Base-by-base conservation (phyloP, 2,888 invertebrate genomes). In the Creontiades dilutus region DNA sequence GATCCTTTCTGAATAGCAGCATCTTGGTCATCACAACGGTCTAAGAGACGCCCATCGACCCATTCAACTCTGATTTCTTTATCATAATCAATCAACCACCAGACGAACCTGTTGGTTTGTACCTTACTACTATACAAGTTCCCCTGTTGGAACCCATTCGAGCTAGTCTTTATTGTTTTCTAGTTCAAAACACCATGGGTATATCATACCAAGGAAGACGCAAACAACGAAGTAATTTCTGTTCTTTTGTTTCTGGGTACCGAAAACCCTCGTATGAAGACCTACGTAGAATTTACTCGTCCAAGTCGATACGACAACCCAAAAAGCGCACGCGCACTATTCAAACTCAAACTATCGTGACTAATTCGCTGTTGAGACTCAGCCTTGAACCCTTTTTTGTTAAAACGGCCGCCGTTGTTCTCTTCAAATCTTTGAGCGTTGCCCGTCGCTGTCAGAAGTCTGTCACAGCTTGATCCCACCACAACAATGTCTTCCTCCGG, bases 381-480 rank as follows among this genome's bases (percentile, higher is more conserved):
- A 19, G 75, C 75, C 76, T n/a, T 27, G 16, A 13, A 27, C 13
- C 76, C 75, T 27, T 48, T 86, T 75, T 47, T 7, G 19, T 86
- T 76, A 37, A 47, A 68, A 68, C 68, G 68, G 23, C 13, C 28
- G 2, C n/a, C 27, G 28, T 68, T 61, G 61, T 86, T 48, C 82
- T n/a, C 55, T 52, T 48, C 19, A 52, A 47, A 52, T 82, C 52
- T 82, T 48, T 46, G 27, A 19, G 16, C 28, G 23, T 68, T 9
- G 61, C 37, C 19, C 28, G 61, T 47, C 47, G 61, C 61, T 28
- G 85, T 82, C 82, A 52, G 47, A 37, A 75, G 75, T 61, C 85
- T 75, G 86, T 86, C 86, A 76, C 86, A 86, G 86, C 86, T 86
- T 86, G 86, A 86, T 86, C 86, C 48, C 23, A 75, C 86, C 86